phyloP scores from a whole-genome alignment of 1,140 invertebrate species.

The Drosophila baimaii region DNA sequence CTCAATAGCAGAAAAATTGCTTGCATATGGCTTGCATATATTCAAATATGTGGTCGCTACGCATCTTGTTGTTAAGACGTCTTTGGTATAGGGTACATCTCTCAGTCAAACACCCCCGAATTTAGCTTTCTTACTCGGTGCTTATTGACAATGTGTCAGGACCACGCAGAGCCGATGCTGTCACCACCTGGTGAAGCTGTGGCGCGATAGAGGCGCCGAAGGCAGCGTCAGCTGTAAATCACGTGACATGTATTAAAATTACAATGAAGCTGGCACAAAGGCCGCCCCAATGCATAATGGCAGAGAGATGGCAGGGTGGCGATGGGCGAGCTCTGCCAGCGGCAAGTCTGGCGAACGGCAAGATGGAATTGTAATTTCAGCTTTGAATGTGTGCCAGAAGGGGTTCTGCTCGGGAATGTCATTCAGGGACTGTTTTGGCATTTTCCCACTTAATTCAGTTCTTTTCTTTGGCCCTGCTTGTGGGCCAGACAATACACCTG shows the following conservation, averaged over 20 bases:
- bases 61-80: too few species aligned
- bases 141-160: slow-evolving; percentile 28
- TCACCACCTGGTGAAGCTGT: slow-evolving; percentile 22
- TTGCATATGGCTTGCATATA: too few species aligned
- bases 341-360: background rate
- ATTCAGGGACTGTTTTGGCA: slow-evolving; percentile 43
- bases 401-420: slow-evolving; percentile 14
- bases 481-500: slow-evolving; percentile 56
- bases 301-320: background rate
- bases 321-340: slow-evolving; percentile 25
- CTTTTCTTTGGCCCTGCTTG: slow-evolving; percentile 33
- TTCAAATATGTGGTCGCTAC: too few species aligned
- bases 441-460: slow-evolving; percentile 60
- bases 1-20: too few species aligned
- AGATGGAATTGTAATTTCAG: slow-evolving; percentile 48
- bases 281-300: slow-evolving; percentile 3
- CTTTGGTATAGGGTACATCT: background rate
- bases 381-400: slow-evolving; percentile 38
- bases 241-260: slow-evolving; percentile 56
- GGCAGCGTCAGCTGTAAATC: slow-evolving; percentile 51
- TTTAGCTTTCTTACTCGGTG: background rate
- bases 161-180: slow-evolving; percentile 14
- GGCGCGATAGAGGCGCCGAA: slow-evolving; percentile 7
- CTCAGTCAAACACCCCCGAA: background rate
- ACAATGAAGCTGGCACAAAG: slow-evolving; percentile 43